Percentiles rank a stretch among this genome's conserved stretches.
phyloP scores from a whole-genome alignment of 2,797 vertebrate genomes.

The Sebastes nivosus region DNA sequence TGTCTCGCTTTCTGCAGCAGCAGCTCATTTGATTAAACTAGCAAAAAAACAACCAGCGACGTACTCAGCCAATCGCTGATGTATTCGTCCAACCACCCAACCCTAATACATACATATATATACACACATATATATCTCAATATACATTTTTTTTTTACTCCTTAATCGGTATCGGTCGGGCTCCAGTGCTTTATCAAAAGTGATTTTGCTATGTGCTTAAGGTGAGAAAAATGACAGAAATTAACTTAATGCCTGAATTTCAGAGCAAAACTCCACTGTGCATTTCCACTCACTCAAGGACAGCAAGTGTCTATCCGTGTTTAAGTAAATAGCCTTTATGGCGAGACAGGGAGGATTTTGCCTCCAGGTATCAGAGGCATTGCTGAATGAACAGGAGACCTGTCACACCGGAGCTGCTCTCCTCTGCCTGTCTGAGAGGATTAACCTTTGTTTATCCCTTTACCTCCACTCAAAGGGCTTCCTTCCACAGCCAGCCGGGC shows the following conservation, averaged over 20 bases:
- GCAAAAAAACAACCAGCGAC: not conserved
- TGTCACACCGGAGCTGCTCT: slow-evolving; percentile 64
- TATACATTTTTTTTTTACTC: no score
- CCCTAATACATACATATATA: not conserved
- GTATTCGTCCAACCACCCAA: no score
- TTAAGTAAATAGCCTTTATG: slow-evolving; percentile 54
- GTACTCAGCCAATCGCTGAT: no score
- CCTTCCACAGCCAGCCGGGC: slow-evolving; percentile 39
- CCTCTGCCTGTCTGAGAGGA: slow-evolving; percentile 77
- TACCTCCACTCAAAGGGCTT: slow-evolving; percentile 56
- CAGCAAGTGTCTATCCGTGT: slow-evolving; percentile 60
- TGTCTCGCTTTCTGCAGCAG: not conserved
- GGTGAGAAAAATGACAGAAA: slow-evolving; percentile 2
- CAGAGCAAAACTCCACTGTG: slow-evolving; percentile 32
- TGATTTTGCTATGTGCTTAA: not conserved
- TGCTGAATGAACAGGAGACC: slow-evolving; percentile 69
- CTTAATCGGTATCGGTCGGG: not conserved
- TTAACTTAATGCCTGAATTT: slow-evolving; percentile 27
- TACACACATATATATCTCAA: not conserved
- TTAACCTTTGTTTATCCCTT: slow-evolving; percentile 80
- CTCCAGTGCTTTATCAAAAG: not conserved
- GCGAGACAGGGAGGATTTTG: slow-evolving; percentile 60
- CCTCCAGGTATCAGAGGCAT: slow-evolving; percentile 68
- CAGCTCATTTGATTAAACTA: not conserved
- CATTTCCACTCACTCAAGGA: slow-evolving; percentile 48